Evolutionary conservation across 2,888 invertebrate genomes (phyloP), one percentile per base, ranked within the genome.

Genomic region (Dermolepida albohirtum): DNA sequence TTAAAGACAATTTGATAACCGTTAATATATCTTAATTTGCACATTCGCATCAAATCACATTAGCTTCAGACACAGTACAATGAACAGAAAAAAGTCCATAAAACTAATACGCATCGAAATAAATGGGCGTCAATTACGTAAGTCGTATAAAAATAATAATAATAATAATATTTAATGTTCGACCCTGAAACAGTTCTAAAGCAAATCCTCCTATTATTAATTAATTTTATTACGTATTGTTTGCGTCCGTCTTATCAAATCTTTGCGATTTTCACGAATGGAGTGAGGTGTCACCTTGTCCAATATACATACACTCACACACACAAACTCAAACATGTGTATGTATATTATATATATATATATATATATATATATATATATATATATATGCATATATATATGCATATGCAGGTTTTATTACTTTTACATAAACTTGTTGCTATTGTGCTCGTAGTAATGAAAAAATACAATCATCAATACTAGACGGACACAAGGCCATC

Each of bases 171-270:
- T 43, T 41, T 17, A 57, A 55, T 40, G 16, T 16, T 40, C 43
- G 57, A 57, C 57, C 57, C 57, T 57, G 57, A 43, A 57, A 43
- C 57, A 22, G 22, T 43, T 43, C 43, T 12, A 43, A 43, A 43
- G 17, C 43, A 57, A 57, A 57, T 57, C 57, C 34, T 57, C 57
- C 41, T 22, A 22, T 43, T 43, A 43, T 22, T 22, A n/a, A 43
- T 57, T 57, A 57, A 43, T 43, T 57, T 57, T 57, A 57, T 43
- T 41, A 17, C 57, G 41, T 12, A 57, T 57, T 57, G 57, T 57
- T 57, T 27, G 14, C 43, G n/a, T 27, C 43, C 7, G 22, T 27
- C 57, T 57, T 57, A 57, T 57, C 57, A 57, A 57, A 57, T 57
- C 57, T 57, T 27, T n/a, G 22, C 43, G 43, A 43, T 41, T 57